phyloP scores from a whole-genome alignment of 2,888 invertebrate species.

The Onthophagus sagittarius region DNA sequence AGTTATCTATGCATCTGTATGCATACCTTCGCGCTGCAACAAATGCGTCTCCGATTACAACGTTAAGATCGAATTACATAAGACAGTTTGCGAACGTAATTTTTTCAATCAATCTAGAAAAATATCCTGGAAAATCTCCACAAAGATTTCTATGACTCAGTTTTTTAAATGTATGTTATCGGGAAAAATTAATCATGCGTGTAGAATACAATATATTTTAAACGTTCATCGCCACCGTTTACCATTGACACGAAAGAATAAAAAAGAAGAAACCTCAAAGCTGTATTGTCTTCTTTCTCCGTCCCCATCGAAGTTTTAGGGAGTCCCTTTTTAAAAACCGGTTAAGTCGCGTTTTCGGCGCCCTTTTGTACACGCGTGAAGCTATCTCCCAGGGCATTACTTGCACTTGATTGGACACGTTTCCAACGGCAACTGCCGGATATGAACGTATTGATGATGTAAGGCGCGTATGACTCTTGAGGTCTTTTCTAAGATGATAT shows the following conservation, averaged over 20 bases:
- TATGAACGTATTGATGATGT: conserved; percentile 32
- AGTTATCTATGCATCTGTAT: conserved; percentile 34
- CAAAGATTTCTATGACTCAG: background rate
- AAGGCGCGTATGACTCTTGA: background rate
- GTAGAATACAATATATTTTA: background rate
- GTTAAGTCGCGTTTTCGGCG: background rate
- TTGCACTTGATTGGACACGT: conserved; percentile 33
- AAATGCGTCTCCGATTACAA: conserved; percentile 32
- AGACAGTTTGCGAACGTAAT: conserved; percentile 1
- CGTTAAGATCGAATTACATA: conserved; percentile 17
- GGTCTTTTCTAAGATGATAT: background rate
- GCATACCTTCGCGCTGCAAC: conserved; percentile 33
- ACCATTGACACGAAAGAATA: background rate
- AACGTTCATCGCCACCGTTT: background rate
- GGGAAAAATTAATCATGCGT: background rate
- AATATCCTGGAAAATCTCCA: background rate
- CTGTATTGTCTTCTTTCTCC: background rate
- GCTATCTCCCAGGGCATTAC: conserved; percentile 33
- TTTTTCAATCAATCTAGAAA: conserved; percentile 22
- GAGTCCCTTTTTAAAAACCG: background rate
- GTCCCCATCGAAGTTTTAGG: background rate
- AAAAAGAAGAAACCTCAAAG: background rate
- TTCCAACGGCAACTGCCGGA: conserved; percentile 31
- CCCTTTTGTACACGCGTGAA: conserved; percentile 14
- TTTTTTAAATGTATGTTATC: background rate